Base-by-base conservation (phyloP, 2,113 vertebrate species). In the Rhegmatorhina hoffmannsi region DNA sequence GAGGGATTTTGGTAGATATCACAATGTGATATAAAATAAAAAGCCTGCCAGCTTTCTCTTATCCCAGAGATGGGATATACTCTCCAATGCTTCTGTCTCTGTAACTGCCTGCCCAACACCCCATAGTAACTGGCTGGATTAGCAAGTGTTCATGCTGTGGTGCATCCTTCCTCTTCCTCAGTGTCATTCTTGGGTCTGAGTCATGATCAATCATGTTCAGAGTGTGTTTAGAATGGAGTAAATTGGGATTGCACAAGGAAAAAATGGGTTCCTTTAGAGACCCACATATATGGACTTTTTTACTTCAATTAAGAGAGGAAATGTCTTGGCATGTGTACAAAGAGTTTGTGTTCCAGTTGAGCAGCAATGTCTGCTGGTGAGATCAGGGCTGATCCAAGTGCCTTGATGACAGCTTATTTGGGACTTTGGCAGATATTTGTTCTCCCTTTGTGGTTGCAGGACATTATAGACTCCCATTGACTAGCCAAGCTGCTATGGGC, bases 291-390 rank as follows among this genome's bases (percentile, higher is more conserved):
- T n/a, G 56, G 44, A 74, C 4, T 2, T 80, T 96, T 84, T 89
- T 79, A 47, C 34, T 74, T 90, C 87, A 82, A 60, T 80, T 89
- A 89, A 55, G 90, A 82, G 64, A 83, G 90, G 24, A 93, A 95
- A 74, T 87, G 26, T 82, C 72, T 79, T 91, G 89, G 75, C 78
- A 74, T 49, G 28, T 1, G 9, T 78, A 81, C 68, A 95, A 77
- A 81, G 87, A 83, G 76, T 89, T 77, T 87, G 70, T 90, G 50
- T 90, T 96, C 83, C 59, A 68, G 40, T 40, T 58, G 40, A 84
- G 91, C 50, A 86, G 86, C 43, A 76, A 38, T 87, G 77, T 76
- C 49, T 94, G 73, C 76, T 95, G 91, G 33, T 87, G 85, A 90
- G 66, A 87, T 80, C 43, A n/a, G 55, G 72, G 43, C 76, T 87